Base-by-base conservation (phyloP, 2,113 vertebrate species). In the Diglossa brunneiventris region DNA sequence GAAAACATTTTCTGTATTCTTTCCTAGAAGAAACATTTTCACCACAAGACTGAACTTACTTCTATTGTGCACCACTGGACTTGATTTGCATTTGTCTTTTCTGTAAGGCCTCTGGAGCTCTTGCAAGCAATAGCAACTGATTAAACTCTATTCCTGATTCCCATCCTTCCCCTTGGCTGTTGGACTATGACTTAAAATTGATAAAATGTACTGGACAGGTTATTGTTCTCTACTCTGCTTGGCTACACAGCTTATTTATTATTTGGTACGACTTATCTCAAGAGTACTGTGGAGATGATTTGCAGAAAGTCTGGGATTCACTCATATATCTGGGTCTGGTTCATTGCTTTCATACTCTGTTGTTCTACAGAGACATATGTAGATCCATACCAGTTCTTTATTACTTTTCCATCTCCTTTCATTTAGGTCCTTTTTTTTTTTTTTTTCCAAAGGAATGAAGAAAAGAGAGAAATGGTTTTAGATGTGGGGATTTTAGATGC, bases 61-160 rank as follows among this genome's bases (percentile, higher is more conserved):
- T 67, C 90, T 72, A 78, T 75, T 9, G 26, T 64, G 52, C 13
- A 8, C 87, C 53, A 79, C 37, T 53, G 66, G 69, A 66, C 46
- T 95, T 89, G 20, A 81, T 94, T 82, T 95, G 53, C 66, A 78
- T 87, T 93, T 8, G 5, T 82, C 77, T 95, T 42, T 72, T 87
- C 87, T 49, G 16, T 82, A 76, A 89, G 41, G 74, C 58, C 77
- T 82, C 91, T 69, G 53, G 81, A 95, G 62, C 28, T 84, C 59
- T 94, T 76, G 58, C 22, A 72, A 94, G 94, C 28, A 58, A 33
- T 46, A 93, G 49, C 37, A 90, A 58, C 50, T 41, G 77, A 91
- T 94, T 62, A 82, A 94, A 92, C 66, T 64, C 20, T 46, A 26
- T 82, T 84, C 42, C 62, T 46, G 62, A 82, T 82, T 89, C 81